phyloP scores from a whole-genome alignment of 2,797 vertebrate genomes.

The Erpetoichthys calabaricus region DNA sequence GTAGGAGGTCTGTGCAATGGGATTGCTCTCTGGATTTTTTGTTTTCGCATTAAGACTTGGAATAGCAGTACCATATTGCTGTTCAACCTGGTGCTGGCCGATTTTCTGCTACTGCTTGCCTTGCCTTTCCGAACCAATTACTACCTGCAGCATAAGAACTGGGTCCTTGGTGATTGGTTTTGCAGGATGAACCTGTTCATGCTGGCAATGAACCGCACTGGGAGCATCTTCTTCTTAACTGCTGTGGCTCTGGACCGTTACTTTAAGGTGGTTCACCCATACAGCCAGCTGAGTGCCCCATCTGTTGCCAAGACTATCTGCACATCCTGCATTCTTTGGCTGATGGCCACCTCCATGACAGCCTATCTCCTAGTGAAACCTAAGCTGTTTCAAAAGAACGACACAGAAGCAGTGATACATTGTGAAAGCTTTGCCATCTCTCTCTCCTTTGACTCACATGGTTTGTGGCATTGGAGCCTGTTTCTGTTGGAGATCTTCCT shows the following conservation, averaged over 20 bases:
- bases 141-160: constrained; percentile 31
- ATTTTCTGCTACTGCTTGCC: constrained; percentile 46
- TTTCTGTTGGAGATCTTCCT: constrained; percentile 44
- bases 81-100: constrained; percentile 49
- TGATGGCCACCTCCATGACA: constrained; percentile 31
- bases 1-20: constrained; percentile 47
- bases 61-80: constrained; percentile 51
- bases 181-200: constrained; percentile 48
- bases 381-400: constrained; percentile 11
- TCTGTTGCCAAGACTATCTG: constrained; percentile 26
- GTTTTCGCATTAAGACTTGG: constrained; percentile 47
- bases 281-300: constrained; percentile 41
- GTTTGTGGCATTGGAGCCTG: constrained; percentile 29
- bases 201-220: constrained; percentile 44
- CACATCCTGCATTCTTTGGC: constrained; percentile 33
- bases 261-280: constrained; percentile 50
- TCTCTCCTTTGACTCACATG: constrained; percentile 17
- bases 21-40: constrained; percentile 50
- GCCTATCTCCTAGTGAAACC: constrained; percentile 32
- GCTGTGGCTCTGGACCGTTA: constrained; percentile 49
- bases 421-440: constrained; percentile 46
- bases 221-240: constrained; percentile 45
- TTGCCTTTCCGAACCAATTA: constrained; percentile 46
- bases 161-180: constrained; percentile 32
- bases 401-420: background rate